Conservation (phyloP, 2,797 vertebrate genomes). For the Epinephelus awoara region DNA sequence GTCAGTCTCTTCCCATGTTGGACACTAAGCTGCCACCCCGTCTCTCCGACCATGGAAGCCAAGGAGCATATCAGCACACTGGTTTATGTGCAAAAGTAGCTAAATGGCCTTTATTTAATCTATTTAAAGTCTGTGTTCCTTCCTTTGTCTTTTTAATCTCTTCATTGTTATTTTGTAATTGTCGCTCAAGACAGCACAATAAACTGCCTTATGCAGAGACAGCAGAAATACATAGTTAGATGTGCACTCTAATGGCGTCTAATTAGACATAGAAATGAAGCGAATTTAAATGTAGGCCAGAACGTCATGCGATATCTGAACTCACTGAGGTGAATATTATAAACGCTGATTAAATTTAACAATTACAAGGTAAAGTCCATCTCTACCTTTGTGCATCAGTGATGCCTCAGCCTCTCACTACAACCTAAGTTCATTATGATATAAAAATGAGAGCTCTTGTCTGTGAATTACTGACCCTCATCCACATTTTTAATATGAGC, state of each 20-base stretch:
- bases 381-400: constrained; percentile 60
- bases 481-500: constrained; percentile 51
- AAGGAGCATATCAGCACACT: constrained; percentile 48
- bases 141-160: background rate
- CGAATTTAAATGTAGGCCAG: constrained; percentile 57
- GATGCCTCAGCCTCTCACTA: constrained; percentile 45
- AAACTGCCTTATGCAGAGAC: constrained; percentile 24
- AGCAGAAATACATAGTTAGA: constrained; percentile 35
- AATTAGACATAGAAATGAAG: constrained; percentile 55
- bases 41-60: constrained; percentile 51
- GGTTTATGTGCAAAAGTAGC: constrained; percentile 25
- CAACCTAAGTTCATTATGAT: constrained; percentile 64
- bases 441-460: constrained; percentile 53
- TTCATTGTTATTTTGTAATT: constrained; percentile 26
- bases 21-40: constrained; percentile 66
- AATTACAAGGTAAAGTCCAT: constrained; percentile 55
- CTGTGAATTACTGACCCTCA: constrained; percentile 53
- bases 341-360: constrained; percentile 74
- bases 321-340: constrained; percentile 66
- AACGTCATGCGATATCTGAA: constrained; percentile 50
- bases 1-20: constrained; percentile 78
- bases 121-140: constrained; percentile 22
- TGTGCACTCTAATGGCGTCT: constrained; percentile 38
- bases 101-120: constrained; percentile 26
- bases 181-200: constrained; percentile 3